Conservation (phyloP, 2,888 invertebrate genomes). For the Fragum fragum region DNA sequence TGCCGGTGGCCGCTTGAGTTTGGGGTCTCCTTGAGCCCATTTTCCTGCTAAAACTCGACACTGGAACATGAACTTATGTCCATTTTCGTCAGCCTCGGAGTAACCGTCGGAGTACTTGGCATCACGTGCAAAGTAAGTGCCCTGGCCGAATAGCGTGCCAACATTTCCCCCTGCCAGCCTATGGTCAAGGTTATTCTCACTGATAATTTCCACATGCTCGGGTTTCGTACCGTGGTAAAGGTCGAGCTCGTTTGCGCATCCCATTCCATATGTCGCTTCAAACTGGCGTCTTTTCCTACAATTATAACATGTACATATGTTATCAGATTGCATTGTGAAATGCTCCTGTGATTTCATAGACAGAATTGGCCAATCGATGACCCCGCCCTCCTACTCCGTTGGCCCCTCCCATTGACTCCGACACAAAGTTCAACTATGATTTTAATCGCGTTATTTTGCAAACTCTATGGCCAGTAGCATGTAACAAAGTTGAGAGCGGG, state of each 20-base stretch:
- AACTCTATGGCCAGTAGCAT: no score
- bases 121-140: constrained; percentile 75
- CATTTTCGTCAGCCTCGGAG: constrained; percentile 57
- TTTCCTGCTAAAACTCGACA: constrained; percentile 79
- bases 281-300: constrained; percentile 62
- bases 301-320: no score
- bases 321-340: no score
- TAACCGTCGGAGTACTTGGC: constrained; percentile 76
- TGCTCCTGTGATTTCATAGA: no score
- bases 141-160: constrained; percentile 74
- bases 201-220: constrained; percentile 67
- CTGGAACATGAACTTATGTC: constrained; percentile 76
- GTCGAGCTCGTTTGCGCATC: constrained; percentile 68
- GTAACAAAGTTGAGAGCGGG: no score
- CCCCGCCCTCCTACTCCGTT: no score
- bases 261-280: constrained; percentile 64
- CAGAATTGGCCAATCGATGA: no score
- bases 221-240: constrained; percentile 73
- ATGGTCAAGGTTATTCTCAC: constrained; percentile 71
- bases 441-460: no score
- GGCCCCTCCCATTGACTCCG: no score
- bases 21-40: constrained; percentile 69
- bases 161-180: constrained; percentile 72
- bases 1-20: constrained; percentile 76
- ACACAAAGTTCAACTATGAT: no score